phyloP scores from a whole-genome alignment of 2,797 vertebrate genomes.

The Cynopterus sphinx region DNA sequence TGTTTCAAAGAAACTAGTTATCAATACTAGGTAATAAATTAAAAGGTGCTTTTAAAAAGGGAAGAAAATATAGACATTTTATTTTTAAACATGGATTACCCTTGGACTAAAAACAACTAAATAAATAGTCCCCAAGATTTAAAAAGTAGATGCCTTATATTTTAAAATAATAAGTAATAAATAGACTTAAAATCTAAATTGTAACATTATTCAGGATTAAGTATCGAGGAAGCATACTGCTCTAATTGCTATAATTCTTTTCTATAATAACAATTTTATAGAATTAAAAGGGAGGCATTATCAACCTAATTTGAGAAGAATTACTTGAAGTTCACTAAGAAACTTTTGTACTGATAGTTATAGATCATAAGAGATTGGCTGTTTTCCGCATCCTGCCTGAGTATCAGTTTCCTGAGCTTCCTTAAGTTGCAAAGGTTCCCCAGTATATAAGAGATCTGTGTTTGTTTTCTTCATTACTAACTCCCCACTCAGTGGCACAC shows the following conservation, averaged over 20 bases:
- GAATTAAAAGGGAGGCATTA: not conserved
- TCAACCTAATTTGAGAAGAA: not conserved
- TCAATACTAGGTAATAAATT: not conserved
- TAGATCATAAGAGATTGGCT: not conserved
- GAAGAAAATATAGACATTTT: slow-evolving; percentile 7
- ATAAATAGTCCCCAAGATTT: not conserved
- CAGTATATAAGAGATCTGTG: no score
- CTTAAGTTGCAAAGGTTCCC: not conserved
- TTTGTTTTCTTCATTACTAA: not conserved
- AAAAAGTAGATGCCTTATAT: not conserved
- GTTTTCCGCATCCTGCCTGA: not conserved
- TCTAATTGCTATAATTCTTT: not conserved
- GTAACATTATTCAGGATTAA: slow-evolving; percentile 6
- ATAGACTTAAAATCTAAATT: slow-evolving; percentile 6
- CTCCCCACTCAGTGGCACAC: not conserved
- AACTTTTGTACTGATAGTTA: not conserved
- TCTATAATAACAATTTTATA: not conserved
- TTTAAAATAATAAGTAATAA: slow-evolving; percentile 1
- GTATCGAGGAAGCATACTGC: not conserved
- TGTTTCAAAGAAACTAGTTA: not conserved
- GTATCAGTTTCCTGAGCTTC: not conserved
- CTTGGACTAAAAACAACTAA: not conserved
- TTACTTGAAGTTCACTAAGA: not conserved
- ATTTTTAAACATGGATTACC: not conserved
- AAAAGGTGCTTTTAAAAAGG: not conserved